Conservation (phyloP, 2,113 vertebrate species). For the Anoura caudifer region DNA sequence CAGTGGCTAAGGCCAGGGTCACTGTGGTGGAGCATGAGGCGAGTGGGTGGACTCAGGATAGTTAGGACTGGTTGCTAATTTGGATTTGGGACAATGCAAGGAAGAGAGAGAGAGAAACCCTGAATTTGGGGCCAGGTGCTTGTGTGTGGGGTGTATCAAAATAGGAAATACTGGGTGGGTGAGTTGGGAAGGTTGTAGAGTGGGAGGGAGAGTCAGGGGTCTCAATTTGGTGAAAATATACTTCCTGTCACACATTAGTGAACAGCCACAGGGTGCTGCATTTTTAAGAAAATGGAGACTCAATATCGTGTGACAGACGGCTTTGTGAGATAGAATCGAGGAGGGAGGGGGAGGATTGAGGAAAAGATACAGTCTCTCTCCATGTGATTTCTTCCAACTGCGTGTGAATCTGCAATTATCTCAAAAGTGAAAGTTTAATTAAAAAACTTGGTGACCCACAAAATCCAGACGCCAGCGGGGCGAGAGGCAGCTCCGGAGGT, state of each 20-base stretch:
- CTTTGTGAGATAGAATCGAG: neutral
- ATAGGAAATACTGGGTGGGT: neutral
- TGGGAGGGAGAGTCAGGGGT: neutral
- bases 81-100: neutral
- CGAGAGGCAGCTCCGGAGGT: neutral
- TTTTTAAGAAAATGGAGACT: neutral
- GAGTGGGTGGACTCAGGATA: neutral
- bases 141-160: neutral
- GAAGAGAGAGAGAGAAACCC: neutral
- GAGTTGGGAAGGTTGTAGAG: neutral
- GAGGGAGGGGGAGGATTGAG: neutral
- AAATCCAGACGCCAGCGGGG: neutral
- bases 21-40: neutral
- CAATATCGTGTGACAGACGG: neutral
- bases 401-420: slow-evolving; percentile 13
- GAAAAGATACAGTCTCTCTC: neutral
- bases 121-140: neutral
- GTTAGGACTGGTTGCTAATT: neutral
- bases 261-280: neutral
- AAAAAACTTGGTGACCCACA: slow-evolving; percentile 55
- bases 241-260: neutral
- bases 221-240: neutral
- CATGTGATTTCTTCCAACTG: neutral
- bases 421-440: slow-evolving; percentile 61
- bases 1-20: neutral